phyloP scores from a whole-genome alignment of 2,888 invertebrate species.

The Laspeyria flexula region DNA sequence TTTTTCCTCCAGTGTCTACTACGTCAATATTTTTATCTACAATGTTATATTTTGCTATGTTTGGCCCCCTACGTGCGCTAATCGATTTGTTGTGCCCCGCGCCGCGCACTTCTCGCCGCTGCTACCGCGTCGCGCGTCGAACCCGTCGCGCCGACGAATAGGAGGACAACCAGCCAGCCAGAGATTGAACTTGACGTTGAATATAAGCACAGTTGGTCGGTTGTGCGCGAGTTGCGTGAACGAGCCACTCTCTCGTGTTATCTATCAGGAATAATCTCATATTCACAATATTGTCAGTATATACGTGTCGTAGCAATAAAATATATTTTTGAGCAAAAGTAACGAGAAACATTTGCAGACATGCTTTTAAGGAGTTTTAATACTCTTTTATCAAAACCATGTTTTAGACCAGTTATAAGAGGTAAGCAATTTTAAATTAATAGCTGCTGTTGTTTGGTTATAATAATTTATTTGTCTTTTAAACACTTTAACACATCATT shows the following conservation, averaged over 20 bases:
- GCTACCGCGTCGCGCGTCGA: too few relatives aligned
- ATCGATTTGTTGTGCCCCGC: neutral
- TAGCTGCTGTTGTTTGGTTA: too few relatives aligned
- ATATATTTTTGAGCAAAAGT: too few relatives aligned
- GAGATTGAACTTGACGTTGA: constrained; percentile 17
- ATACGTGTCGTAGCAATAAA: too few relatives aligned
- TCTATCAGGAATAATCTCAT: neutral
- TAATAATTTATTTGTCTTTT: too few relatives aligned
- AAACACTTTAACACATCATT: too few relatives aligned
- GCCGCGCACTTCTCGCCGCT: neutral
- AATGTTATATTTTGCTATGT: neutral
- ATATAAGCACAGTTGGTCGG: neutral
- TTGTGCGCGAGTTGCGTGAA: constrained; percentile 12
- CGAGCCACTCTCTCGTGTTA: neutral
- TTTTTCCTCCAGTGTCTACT: too few relatives aligned
- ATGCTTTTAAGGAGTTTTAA: constrained; percentile 28
- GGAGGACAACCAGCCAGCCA: neutral
- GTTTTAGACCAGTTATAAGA: constrained; percentile 14
- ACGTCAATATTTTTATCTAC: too few relatives aligned
- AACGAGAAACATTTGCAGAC: neutral
- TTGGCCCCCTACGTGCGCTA: neutral
- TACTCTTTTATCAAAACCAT: constrained; percentile 10
- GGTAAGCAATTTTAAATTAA: constrained; percentile 28
- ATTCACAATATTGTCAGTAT: neutral
- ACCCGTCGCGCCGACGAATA: neutral